Conservation (phyloP, 2,888 invertebrate species). For the Lordiphosa andalusiaca region DNA sequence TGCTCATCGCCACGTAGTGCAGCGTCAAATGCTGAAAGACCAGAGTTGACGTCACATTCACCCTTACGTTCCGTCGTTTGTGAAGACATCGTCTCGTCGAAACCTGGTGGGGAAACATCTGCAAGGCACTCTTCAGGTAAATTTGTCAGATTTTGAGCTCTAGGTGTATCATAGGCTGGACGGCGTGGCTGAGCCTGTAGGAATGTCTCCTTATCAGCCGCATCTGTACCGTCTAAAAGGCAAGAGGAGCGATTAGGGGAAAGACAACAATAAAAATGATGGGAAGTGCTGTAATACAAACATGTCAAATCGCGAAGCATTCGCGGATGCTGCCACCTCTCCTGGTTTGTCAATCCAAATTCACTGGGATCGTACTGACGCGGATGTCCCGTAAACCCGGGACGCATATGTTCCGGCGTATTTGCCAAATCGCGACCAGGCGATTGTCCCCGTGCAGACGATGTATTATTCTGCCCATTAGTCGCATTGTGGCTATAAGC, state of each 20-base stretch:
- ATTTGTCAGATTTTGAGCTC: constrained; percentile 29
- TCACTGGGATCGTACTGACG: constrained; percentile 41
- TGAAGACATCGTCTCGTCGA: constrained; percentile 12
- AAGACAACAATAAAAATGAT: neutral
- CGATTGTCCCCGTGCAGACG: too few relatives aligned
- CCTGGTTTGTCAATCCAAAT: constrained; percentile 37
- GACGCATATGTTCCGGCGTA: constrained; percentile 43
- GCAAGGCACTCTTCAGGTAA: constrained; percentile 36
- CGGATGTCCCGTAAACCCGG: constrained; percentile 32
- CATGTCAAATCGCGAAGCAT: constrained; percentile 44
- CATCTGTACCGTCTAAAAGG: constrained; percentile 36
- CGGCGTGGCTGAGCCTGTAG: constrained; percentile 20
- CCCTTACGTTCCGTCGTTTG: neutral
- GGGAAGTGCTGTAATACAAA: constrained; percentile 37
- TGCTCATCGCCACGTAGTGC: constrained; percentile 1
- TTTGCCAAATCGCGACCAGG: constrained; percentile 25
- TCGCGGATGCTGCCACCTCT: constrained; percentile 48
- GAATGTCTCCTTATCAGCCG: constrained; percentile 14
- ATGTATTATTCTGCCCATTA: too few relatives aligned
- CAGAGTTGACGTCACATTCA: neutral
- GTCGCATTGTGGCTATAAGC: too few relatives aligned
- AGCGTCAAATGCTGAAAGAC: neutral
- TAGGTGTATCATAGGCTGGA: neutral
- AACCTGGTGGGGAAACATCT: constrained; percentile 36
- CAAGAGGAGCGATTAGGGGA: too few relatives aligned